Evolutionary conservation across 2,113 vertebrate genomes (phyloP), one percentile per base, ranked within the genome.

Genomic region (Glaucomys volans): DNA sequence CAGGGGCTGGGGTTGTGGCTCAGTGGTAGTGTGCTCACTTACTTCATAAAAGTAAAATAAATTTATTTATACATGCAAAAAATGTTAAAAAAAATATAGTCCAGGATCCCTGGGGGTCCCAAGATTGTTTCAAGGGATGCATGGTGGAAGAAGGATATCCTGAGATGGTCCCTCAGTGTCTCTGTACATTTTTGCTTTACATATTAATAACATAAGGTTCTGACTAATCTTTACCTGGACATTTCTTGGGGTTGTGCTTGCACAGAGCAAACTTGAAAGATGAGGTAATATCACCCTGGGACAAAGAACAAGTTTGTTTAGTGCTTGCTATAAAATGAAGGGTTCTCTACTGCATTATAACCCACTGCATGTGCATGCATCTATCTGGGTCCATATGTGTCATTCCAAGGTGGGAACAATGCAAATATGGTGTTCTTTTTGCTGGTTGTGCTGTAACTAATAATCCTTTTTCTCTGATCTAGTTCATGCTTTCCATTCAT

Each of bases 361-460:
- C 11, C n/a, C 17, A 74, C 2, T 47, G 26, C 28, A 83, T 79
- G 17, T 75, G 11, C 42, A 95, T 35, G 54, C 18, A 77, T 79
- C 20, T 28, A 77, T 26, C 8, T 71, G 35, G 13, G 40, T 42
- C 67, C 71, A 81, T n/a, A 14, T 74, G 64, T 6, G 59, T 62
- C 16, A 84, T 35, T 5, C 26, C 30, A 0, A 74, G 52, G 40
- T 12, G 3, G 9, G 17, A 89, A 52, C 54, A 92, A 66, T 40
- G 71, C 30, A 94, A 84, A 94, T 22, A 66, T n/a, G 59, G 96
- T n/a, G 79, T 42, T 96, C 37, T 84, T 88, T 44, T 44, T 93
- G 44, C 37, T 80, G 85, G 40, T 37, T 86, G 6, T 77, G 37
- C 16, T 87, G 50, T 80, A 35, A 91, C 50, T 81, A 94, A 64